These are phyloP conservation scores for Aradophagus sp. DNA, from an alignment of 1,140 invertebrate genomes.

Conservation along the genomic window DNA sequence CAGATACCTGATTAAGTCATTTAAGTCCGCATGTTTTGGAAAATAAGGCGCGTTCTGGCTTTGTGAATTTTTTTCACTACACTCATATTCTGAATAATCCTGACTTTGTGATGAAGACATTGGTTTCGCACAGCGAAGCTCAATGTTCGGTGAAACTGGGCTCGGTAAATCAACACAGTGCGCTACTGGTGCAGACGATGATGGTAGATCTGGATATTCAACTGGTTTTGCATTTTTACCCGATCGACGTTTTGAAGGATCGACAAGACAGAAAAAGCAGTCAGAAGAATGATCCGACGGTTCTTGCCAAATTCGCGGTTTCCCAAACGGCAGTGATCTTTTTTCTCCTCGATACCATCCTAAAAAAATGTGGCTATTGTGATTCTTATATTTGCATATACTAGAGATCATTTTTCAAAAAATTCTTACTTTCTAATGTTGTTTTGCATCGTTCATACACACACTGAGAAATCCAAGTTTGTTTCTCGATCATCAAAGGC, in stretches of 20 bases:
- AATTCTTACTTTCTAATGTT: conserved; percentile 16
- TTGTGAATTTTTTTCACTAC: no score
- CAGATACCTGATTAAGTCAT: conserved; percentile 34
- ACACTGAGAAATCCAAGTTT: conserved; percentile 24
- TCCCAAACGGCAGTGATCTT: conserved; percentile 11
- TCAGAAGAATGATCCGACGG: conserved; percentile 9
- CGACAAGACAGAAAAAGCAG: conserved; percentile 13
- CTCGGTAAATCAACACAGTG: conserved; percentile 4
- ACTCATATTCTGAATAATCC: conserved; percentile 5
- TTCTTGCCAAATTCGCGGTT: conserved; percentile 14
- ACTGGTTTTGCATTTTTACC: not conserved
- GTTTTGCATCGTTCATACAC: conserved; percentile 3
- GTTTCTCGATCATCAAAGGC: conserved; percentile 24
- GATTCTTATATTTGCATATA: no score
- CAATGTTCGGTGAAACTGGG: conserved; percentile 8
- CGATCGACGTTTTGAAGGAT: conserved; percentile 2
- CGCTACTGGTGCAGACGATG: conserved; percentile 13
- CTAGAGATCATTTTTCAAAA: no score
- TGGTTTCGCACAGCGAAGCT: no score
- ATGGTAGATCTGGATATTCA: conserved; percentile 10
- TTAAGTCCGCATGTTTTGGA: conserved; percentile 27
- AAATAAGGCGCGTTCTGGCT: conserved; percentile 16
- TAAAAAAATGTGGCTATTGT: no score
- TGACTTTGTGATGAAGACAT: conserved; percentile 15
- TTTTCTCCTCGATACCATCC: not conserved